Percentiles rank a stretch among this genome's conserved stretches.
Conservation (phyloP, 1,140 invertebrate genomes). For the Anadara kagoshimensis region DNA sequence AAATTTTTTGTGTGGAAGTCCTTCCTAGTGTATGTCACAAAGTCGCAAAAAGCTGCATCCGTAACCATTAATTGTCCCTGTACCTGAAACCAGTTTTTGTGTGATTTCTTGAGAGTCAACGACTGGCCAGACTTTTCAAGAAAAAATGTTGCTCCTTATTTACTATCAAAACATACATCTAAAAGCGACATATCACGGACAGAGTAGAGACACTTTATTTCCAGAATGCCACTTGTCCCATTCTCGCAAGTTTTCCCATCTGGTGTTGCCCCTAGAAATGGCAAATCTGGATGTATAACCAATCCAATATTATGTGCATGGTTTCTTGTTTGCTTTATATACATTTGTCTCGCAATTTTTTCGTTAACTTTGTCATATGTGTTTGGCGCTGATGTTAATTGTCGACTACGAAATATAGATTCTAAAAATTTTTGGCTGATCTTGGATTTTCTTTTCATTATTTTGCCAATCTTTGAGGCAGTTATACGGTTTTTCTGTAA, state of each 20-base stretch:
- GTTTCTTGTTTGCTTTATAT: not conserved
- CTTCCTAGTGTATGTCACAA: constrained; percentile 32
- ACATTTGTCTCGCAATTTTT: not conserved
- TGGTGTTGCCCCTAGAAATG: constrained; percentile 28
- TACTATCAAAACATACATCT: constrained; percentile 11
- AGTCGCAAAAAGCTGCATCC: constrained; percentile 32
- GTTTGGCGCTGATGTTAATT: not conserved
- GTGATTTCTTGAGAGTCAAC: not conserved
- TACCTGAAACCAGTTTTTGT: constrained; percentile 30
- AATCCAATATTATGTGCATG: not conserved
- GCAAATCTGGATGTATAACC: constrained; percentile 3
- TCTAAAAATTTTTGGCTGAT: constrained; percentile 9
- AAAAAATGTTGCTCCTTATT: not conserved
- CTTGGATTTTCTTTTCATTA: not conserved
- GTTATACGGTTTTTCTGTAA: not conserved
- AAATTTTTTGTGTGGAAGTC: constrained; percentile 11
- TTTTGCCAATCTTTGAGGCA: constrained; percentile 19
- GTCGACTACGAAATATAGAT: not conserved
- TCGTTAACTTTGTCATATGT: constrained; percentile 3
- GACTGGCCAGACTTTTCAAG: not conserved
- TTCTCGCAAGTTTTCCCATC: constrained; percentile 14
- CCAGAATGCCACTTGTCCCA: constrained; percentile 14
- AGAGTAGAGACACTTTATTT: constrained; percentile 33
- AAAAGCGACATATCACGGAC: constrained; percentile 10
- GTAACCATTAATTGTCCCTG: constrained; percentile 33